phyloP scores from a whole-genome alignment of 2,888 invertebrate species.

The Nomada goodeniana region DNA sequence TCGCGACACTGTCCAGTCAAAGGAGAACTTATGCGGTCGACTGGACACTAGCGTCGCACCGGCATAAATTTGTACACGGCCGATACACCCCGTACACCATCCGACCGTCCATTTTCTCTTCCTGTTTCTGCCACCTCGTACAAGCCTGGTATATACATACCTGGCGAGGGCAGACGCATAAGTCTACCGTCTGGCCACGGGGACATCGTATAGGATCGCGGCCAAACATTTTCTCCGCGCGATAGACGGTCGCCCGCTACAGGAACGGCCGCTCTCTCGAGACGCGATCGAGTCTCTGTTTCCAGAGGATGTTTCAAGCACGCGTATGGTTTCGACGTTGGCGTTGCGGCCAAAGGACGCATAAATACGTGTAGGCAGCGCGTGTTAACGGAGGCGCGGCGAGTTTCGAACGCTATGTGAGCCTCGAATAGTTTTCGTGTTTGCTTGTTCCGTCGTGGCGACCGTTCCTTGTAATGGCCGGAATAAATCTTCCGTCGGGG shows the following conservation, averaged over 20 bases:
- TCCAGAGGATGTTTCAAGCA: slow-evolving; percentile 32
- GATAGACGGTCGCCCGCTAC: slow-evolving; percentile 31
- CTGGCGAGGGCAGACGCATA: slow-evolving; percentile 36
- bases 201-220: slow-evolving; percentile 48
- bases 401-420: slow-evolving; percentile 12
- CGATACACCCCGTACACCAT: slow-evolving; percentile 64
- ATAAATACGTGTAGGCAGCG: slow-evolving; percentile 49
- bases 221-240: slow-evolving; percentile 49
- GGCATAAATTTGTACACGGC: slow-evolving; percentile 78
- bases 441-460: slow-evolving; percentile 1
- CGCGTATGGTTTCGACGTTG: slow-evolving; percentile 39
- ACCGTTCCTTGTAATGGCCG: slow-evolving; percentile 30
- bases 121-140: slow-evolving; percentile 35
- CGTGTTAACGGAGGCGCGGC: slow-evolving; percentile 32
- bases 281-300: slow-evolving; percentile 19
- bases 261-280: slow-evolving; percentile 32
- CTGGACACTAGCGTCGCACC: slow-evolving; percentile 76
- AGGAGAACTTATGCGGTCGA: slow-evolving; percentile 71
- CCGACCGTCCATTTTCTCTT: slow-evolving; percentile 42
- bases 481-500: slow-evolving; percentile 23
- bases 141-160: slow-evolving; percentile 11
- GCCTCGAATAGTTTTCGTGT: slow-evolving; percentile 39
- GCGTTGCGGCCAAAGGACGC: slow-evolving; percentile 24
- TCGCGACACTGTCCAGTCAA: slow-evolving; percentile 12
- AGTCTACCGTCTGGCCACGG: slow-evolving; percentile 36